These are phyloP conservation scores for Coenonympha glycerion DNA, from an alignment of 2,888 invertebrate genomes.

Conservation along the genomic window DNA sequence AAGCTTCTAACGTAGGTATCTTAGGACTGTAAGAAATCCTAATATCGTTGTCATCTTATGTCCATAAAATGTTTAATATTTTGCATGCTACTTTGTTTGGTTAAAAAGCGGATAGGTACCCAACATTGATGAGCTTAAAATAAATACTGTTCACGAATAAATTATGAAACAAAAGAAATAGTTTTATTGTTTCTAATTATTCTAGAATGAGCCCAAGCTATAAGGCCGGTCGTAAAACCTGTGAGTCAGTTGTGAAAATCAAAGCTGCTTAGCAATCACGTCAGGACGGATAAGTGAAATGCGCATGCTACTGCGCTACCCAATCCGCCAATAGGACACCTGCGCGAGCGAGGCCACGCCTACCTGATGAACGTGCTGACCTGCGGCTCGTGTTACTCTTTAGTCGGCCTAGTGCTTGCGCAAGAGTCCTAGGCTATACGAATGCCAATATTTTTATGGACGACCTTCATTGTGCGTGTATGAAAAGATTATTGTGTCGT, in stretches of 20 bases:
- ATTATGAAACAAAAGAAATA: background rate
- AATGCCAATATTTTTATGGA: conserved; percentile 19
- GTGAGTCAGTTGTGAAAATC: conserved; percentile 33
- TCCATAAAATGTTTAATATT: no score
- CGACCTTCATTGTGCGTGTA: conserved; percentile 15
- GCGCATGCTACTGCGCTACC: conserved; percentile 59
- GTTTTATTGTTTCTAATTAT: background rate
- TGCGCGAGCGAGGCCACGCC: conserved; percentile 57
- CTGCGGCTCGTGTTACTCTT: conserved; percentile 31
- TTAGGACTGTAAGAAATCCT: no score
- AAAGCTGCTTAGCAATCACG: conserved; percentile 51
- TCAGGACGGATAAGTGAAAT: conserved; percentile 60
- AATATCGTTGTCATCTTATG: no score
- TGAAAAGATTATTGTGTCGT: no score
- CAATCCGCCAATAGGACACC: conserved; percentile 52
- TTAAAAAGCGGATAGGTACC: background rate
- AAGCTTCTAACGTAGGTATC: no score
- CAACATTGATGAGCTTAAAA: no score
- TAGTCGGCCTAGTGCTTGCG: conserved; percentile 30
- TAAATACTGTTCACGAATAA: no score
- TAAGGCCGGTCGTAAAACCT: conserved; percentile 17
- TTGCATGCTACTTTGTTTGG: no score
- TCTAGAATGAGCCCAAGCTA: conserved; percentile 1
- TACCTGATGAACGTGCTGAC: conserved; percentile 38
- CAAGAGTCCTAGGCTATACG: conserved; percentile 22